phyloP scores from a whole-genome alignment of 2,797 vertebrate genomes.

The Anableps anableps region DNA sequence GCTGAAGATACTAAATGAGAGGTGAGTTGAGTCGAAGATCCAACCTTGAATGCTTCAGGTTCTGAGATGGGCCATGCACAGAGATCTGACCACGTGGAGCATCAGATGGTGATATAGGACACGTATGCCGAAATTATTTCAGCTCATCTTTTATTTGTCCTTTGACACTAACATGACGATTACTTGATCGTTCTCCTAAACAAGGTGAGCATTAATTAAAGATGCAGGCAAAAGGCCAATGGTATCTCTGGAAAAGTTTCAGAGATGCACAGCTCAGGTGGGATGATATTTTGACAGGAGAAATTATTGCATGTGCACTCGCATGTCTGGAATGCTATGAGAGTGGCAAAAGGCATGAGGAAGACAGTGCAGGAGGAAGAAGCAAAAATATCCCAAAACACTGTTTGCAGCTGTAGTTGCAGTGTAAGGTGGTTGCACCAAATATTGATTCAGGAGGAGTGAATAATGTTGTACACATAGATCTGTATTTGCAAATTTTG shows the following conservation, averaged over 20 bases:
- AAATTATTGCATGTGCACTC: not conserved
- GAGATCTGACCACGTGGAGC: not conserved
- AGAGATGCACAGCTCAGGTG: not conserved
- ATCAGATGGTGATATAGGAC: not conserved
- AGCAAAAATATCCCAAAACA: not conserved
- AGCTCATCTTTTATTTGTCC: not conserved
- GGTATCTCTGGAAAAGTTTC: not conserved
- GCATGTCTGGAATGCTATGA: no score
- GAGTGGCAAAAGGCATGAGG: not conserved
- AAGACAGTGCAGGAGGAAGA: not conserved
- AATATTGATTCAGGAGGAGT: not conserved
- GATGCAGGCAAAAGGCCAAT: not conserved
- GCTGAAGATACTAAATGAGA: not conserved
- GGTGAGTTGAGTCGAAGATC: not conserved
- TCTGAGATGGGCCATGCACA: not conserved
- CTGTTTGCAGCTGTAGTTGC: not conserved
- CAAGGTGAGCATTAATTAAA: not conserved
- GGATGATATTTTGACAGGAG: not conserved
- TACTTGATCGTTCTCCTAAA: not conserved
- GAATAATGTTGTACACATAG: not conserved
- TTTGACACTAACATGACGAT: not conserved
- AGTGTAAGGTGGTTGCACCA: not conserved
- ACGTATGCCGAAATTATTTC: not conserved
- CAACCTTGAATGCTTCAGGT: not conserved
- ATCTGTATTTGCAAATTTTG: not conserved